These are phyloP conservation scores for Venusia cambrica DNA, from an alignment of 2,888 invertebrate genomes.

Conservation along the genomic window DNA sequence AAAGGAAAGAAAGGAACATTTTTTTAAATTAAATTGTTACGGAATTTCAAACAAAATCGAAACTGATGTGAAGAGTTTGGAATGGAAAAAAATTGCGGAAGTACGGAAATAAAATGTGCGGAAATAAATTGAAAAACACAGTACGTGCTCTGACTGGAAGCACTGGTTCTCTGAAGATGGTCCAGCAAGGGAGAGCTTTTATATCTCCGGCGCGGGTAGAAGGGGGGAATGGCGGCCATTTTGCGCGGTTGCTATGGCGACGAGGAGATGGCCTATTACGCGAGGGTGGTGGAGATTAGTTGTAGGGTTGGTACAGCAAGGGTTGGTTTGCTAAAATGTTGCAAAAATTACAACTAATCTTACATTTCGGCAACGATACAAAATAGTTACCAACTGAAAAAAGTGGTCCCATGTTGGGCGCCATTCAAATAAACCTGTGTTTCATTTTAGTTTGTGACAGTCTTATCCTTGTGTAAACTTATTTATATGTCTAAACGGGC, in stretches of 20 bases:
- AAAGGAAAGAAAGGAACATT: slow-evolving; percentile 38
- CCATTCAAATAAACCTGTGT: background rate
- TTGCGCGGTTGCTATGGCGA: slow-evolving; percentile 68
- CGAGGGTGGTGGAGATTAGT: slow-evolving; percentile 78
- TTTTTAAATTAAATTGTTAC: slow-evolving; percentile 14
- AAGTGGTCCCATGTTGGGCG: slow-evolving; percentile 15
- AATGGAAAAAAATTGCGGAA: slow-evolving; percentile 18
- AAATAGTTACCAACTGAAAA: no score
- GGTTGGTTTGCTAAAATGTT: slow-evolving; percentile 28
- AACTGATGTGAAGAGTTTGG: slow-evolving; percentile 8
- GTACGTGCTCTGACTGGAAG: slow-evolving; percentile 45
- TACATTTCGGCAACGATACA: no score
- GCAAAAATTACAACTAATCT: no score
- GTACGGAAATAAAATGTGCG: slow-evolving; percentile 41
- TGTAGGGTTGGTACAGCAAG: slow-evolving; percentile 57
- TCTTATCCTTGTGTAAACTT: no score
- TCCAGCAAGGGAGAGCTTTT: slow-evolving; percentile 56
- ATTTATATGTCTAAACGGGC: no score
- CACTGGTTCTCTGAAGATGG: slow-evolving; percentile 68
- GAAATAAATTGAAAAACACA: slow-evolving; percentile 42
- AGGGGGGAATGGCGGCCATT: slow-evolving; percentile 67
- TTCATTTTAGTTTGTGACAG: no score
- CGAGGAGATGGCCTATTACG: slow-evolving; percentile 80
- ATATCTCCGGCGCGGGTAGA: slow-evolving; percentile 53
- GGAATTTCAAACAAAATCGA: slow-evolving; percentile 13